Base-by-base conservation (phyloP, 1,140 invertebrate species). In the Lerema accius region DNA sequence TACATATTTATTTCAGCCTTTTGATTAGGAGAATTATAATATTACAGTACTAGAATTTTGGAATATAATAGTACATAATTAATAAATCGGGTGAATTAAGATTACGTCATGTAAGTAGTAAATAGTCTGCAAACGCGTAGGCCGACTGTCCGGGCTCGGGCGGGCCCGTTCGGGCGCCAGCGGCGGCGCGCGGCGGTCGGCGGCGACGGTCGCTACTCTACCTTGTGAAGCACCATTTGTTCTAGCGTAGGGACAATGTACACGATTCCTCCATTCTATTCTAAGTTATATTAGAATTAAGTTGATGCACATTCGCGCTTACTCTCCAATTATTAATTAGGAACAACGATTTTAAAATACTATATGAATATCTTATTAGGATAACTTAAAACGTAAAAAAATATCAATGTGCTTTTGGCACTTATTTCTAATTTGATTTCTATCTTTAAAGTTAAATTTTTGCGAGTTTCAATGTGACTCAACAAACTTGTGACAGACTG, bases 181-280 rank as follows among this genome's bases (percentile, higher is more conserved):
- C 2, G 19, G 2, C 19, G 5, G 19, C 5, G 2, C 19, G 63
- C 46, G 35, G 50, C 45, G 67, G 63, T 69, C 37, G 71, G 59
- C 65, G 49, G 53, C 62, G 67, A 49, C 77, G 72, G 66, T 66
- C 69, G 76, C 80, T 76, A 77, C 71, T 81, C 87, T 89, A 90
- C 87, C 73, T 82, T 78, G 83, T 87, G 86, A 89, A 89, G 87
- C 87, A 90, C 87, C 87, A 90, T 90, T 86, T 87, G 86, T 90
- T 90, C 84, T 89, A 90, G 87, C 86, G 83, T 90, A 90, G 83
- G 87, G 86, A 85, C 78, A 88, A 90, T 90, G 87, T 90, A 90
- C 87, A 90, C 78, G 74, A 74, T 86, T 84, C 73, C 64, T 79
- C 78, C 71, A 81, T 80, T 86, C 80, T 83, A 86, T 74, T 86